A percentile compares a stretch with the other conserved stretches of the same genome.
Conservation (phyloP, 2,797 vertebrate genomes). For the Tapirus indicus region DNA sequence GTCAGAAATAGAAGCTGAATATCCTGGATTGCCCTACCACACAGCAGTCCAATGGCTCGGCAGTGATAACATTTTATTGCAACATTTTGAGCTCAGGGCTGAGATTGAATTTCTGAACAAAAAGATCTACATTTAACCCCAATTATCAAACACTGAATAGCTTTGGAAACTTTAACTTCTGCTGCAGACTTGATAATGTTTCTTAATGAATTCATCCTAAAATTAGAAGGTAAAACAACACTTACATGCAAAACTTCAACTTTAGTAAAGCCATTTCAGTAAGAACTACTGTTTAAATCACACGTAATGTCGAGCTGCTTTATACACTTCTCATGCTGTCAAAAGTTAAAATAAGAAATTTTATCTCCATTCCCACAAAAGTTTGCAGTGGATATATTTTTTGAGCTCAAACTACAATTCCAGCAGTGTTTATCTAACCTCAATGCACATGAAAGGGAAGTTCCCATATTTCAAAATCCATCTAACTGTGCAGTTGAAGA, state of each 20-base stretch:
- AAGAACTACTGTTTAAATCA: background rate
- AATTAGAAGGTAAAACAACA: slow-evolving; percentile 12
- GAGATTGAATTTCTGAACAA: background rate
- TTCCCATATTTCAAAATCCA: background rate
- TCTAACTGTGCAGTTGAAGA: background rate
- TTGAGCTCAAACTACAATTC: background rate
- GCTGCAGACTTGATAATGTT: background rate
- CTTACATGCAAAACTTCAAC: background rate
- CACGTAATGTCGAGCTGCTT: background rate
- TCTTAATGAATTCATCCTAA: slow-evolving; percentile 17
- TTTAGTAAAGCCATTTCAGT: background rate
- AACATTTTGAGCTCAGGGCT: background rate
- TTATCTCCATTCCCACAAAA: background rate
- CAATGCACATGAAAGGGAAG: background rate
- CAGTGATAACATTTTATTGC: background rate
- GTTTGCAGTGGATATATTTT: background rate
- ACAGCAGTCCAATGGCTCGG: background rate
- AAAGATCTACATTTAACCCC: background rate
- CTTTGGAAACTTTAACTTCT: slow-evolving; percentile 25
- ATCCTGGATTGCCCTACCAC: background rate
- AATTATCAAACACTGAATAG: background rate
- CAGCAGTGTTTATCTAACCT: background rate
- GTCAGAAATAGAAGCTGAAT: background rate
- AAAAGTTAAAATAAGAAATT: slow-evolving; percentile 34
- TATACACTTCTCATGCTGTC: background rate